These are phyloP conservation scores for Sympetrum striolatum DNA, from an alignment of 2,888 invertebrate species.

Conservation along the genomic window DNA sequence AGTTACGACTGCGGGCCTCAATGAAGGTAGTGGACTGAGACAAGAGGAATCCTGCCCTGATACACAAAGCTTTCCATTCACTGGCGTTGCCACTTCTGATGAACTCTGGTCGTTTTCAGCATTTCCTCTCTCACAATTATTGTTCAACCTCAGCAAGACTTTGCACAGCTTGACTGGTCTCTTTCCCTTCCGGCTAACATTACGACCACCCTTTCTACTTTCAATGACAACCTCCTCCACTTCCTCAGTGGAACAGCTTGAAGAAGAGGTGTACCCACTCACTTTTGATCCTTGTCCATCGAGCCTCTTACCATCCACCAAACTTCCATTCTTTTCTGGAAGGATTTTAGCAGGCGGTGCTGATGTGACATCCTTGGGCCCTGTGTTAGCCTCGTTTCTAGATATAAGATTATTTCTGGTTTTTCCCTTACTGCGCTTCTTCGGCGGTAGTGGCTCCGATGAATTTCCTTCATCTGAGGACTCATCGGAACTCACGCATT, in stretches of 20 bases:
- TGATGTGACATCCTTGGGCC: neutral
- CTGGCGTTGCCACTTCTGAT: neutral
- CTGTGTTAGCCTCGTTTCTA: neutral
- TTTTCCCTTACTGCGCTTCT: neutral
- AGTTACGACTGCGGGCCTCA: conserved; percentile 48
- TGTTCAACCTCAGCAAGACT: conserved; percentile 31
- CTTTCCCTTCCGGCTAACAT: neutral
- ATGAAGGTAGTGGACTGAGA: neutral
- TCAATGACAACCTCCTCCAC: neutral
- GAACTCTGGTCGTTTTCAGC: neutral
- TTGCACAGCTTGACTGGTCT: conserved; percentile 47
- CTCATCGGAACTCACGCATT: neutral
- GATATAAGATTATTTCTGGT: neutral
- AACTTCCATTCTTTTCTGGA: neutral
- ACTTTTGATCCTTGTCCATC: neutral
- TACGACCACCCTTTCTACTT: neutral
- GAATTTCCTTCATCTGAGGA: neutral
- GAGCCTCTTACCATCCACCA: neutral
- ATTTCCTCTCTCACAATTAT: conserved; percentile 32
- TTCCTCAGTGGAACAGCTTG: neutral
- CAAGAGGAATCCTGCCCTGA: neutral
- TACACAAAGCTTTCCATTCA: conserved; percentile 1
- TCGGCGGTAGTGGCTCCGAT: neutral
- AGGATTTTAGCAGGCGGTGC: neutral
- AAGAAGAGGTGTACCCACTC: neutral